phyloP scores from a whole-genome alignment of 1,140 invertebrate genomes.

The Pseudomyrmex cubaensis region DNA sequence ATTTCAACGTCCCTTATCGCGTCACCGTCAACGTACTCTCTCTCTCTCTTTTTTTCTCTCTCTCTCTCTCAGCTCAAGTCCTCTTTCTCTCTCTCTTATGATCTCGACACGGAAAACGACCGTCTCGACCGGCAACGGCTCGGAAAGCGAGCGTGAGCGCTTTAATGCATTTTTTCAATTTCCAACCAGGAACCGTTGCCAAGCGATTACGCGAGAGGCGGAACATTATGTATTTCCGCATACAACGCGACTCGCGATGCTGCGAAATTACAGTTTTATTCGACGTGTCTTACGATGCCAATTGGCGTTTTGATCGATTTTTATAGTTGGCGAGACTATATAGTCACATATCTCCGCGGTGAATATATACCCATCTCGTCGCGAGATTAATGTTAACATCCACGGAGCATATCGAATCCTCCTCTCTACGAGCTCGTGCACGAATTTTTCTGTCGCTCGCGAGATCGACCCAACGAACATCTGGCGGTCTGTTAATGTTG shows the following conservation, averaged over 20 bases:
- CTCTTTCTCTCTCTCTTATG: slow-evolving; percentile 36
- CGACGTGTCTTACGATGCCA: slow-evolving; percentile 6
- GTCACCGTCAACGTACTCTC: slow-evolving; percentile 43
- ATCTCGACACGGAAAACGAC: slow-evolving; percentile 58
- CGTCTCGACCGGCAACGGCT: background rate
- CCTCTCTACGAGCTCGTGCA: slow-evolving; percentile 50
- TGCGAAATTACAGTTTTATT: slow-evolving; percentile 32
- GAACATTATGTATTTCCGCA: slow-evolving; percentile 17
- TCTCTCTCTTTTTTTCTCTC: slow-evolving; percentile 29
- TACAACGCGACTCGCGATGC: slow-evolving; percentile 13
- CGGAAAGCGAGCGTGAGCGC: slow-evolving; percentile 2
- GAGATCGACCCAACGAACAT: slow-evolving; percentile 80
- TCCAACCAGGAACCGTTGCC: slow-evolving; percentile 17
- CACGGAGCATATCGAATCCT: background rate
- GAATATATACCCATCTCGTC: slow-evolving; percentile 10
- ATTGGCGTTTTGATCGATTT: slow-evolving; percentile 28
- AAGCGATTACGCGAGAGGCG: slow-evolving; percentile 32
- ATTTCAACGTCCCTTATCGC: slow-evolving; percentile 71
- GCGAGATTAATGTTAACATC: slow-evolving; percentile 18
- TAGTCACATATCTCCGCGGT: no score
- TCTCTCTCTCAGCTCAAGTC: slow-evolving; percentile 2
- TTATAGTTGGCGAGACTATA: background rate
- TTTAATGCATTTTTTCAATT: slow-evolving; percentile 60
- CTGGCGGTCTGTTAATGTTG: slow-evolving; percentile 84
- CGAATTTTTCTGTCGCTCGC: slow-evolving; percentile 80